Evolutionary conservation across 2,888 invertebrate species (phyloP), one percentile per base, ranked within the genome.

Genomic region (Pollenia amentaria): DNA sequence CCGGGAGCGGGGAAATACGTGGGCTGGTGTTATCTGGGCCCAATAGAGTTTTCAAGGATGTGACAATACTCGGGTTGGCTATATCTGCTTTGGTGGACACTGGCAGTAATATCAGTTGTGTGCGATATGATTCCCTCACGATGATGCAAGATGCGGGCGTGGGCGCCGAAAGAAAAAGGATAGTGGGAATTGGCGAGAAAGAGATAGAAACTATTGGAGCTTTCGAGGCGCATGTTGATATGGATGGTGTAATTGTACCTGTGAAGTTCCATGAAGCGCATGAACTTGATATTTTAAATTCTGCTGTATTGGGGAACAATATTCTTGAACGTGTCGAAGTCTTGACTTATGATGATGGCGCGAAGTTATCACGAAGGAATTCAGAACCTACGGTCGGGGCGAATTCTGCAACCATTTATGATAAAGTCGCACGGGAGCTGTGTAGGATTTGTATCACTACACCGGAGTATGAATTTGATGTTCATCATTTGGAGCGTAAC

Each of bases 231-330:
- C 14, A 51, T 6, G 10, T 51, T n/a, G n/a, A 51, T 14, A 14
- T 55, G 12, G 55, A 55, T 6, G 51, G 51, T n/a, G n/a, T 55
- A n/a, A n/a, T 18, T 18, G 55, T 55, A 21, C 55, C 55, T 11
- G 18, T 55, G 8, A 55, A 55, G 12, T 21, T 55, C 12, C 55
- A 55, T 21, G 18, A 18, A 21, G 51, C 51, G 11, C 60, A 42
- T 9, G 80, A 80, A 29, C 46, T 40, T 2, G 75, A 85, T 29
- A 62, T 85, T 21, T 46, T 62, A n/a, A 79, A 79, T 60, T 67
- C 78, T 1, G 75, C 70, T 4, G 40, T 84, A 12, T 48, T 79
- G 2, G 78, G 67, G 3, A 72, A 73, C 51, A 55, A 81, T 21
- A n/a, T 76, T n/a, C 29, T 83, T 12, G 46, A 69, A 12, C 40